A percentile compares a stretch with the other conserved stretches of the same genome.
These are phyloP conservation scores for Sialia sialis DNA, from an alignment of 2,113 vertebrate genomes.

Conservation along the genomic window DNA sequence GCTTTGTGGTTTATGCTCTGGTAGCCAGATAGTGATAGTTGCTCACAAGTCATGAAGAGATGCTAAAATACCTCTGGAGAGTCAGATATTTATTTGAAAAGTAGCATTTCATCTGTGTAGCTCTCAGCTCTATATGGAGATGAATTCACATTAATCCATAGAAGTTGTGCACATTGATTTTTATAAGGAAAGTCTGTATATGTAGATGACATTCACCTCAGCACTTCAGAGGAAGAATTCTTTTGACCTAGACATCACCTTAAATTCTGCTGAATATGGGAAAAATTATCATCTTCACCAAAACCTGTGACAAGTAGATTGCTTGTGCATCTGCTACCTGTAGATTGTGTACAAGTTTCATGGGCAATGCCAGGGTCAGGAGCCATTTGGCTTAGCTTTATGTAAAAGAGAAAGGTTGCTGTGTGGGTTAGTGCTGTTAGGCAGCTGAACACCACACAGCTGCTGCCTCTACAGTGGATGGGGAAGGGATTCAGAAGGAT, in stretches of 20 bases:
- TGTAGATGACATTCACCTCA: not conserved
- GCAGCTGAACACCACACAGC: not conserved
- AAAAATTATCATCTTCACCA: not conserved
- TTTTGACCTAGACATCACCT: not conserved
- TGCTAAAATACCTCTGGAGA: not conserved
- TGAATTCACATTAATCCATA: not conserved
- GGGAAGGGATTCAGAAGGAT: accelerated
- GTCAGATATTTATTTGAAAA: not conserved
- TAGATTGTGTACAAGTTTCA: not conserved
- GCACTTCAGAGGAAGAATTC: not conserved
- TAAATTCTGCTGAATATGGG: not conserved
- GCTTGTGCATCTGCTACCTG: not conserved
- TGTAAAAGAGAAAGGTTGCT: not conserved
- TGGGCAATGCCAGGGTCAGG: too few species aligned
- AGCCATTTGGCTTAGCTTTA: not conserved
- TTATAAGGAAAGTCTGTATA: not conserved
- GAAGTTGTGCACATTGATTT: not conserved
- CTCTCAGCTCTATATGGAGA: not conserved
- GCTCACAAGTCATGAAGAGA: not conserved
- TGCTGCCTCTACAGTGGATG: not conserved
- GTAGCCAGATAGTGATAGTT: not conserved
- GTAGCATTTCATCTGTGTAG: not conserved
- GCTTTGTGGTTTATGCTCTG: not conserved
- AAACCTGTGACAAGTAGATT: not conserved
- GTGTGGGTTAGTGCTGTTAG: not conserved